phyloP scores from a whole-genome alignment of 23 tunicate genomes.

The Botrylloides violaceus region DNA sequence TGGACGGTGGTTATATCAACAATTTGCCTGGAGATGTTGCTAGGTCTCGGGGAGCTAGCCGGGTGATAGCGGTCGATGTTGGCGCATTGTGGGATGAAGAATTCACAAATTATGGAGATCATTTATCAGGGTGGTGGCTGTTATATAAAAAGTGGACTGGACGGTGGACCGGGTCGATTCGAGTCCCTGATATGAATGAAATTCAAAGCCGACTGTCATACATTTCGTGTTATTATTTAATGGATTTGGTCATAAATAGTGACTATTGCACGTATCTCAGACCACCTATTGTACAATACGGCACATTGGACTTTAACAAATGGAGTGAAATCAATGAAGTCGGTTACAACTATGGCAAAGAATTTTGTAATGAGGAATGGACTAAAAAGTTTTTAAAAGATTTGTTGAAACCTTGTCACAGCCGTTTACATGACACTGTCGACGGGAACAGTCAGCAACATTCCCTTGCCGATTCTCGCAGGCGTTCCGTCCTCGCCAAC shows the following conservation, averaged over 20 bases:
- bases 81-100: slow-evolving; percentile 62
- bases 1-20: slow-evolving; percentile 99
- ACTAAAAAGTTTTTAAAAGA: slow-evolving; percentile 40
- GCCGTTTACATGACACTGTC: background rate
- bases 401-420: background rate
- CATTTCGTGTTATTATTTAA: slow-evolving; percentile 77
- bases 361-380: slow-evolving; percentile 72
- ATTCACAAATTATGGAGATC: slow-evolving; percentile 96
- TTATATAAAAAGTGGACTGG: slow-evolving; percentile 94
- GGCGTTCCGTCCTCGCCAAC: background rate
- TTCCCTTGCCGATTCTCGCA: background rate
- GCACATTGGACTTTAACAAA: slow-evolving; percentile 81
- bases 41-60: slow-evolving; percentile 75
- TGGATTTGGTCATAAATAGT: slow-evolving; percentile 68
- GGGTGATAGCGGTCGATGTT: slow-evolving; percentile 96
- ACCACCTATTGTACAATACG: slow-evolving; percentile 68
- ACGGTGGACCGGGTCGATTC: slow-evolving; percentile 85
- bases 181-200: slow-evolving; percentile 94
- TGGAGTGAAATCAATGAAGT: slow-evolving; percentile 50
- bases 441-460: background rate
- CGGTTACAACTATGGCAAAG: slow-evolving; percentile 52
- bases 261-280: slow-evolving; percentile 93
- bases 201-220: slow-evolving; percentile 94
- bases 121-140: slow-evolving; percentile 93
- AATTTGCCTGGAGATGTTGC: slow-evolving; percentile 99